Percentiles rank a stretch among this genome's conserved stretches.
Conservation (phyloP, 2,888 invertebrate genomes). For the Aleiodes alternator region DNA sequence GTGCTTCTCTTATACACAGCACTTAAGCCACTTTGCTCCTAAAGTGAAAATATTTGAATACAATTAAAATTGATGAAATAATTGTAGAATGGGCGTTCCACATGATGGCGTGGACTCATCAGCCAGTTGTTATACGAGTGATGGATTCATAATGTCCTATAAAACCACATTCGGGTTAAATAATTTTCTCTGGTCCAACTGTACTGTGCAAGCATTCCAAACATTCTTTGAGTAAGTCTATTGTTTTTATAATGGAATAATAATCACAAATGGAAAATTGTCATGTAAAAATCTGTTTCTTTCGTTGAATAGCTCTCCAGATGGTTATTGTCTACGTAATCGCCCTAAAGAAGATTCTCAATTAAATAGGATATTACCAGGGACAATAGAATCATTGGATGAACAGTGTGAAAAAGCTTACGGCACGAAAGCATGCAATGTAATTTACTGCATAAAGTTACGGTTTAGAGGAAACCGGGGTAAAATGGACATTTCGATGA, state of each 20-base stretch:
- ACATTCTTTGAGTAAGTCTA: conserved; percentile 61
- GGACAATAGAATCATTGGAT: conserved; percentile 88
- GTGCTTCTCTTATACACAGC: no score
- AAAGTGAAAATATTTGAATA: no score
- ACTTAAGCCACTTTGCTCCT: no score
- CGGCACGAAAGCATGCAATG: conserved; percentile 87
- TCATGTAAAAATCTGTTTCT: conserved; percentile 62
- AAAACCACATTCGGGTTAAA: conserved; percentile 55
- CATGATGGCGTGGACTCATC: conserved; percentile 61
- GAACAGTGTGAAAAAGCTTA: conserved; percentile 90
- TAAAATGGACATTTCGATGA: no score
- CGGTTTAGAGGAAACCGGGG: no score
- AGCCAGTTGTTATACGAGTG: conserved; percentile 50
- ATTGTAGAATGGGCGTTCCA: conserved; percentile 63
- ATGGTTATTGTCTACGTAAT: conserved; percentile 90
- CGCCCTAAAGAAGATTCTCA: conserved; percentile 89
- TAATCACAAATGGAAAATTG: not conserved
- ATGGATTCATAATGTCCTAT: conserved; percentile 65
- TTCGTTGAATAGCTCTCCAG: conserved; percentile 79
- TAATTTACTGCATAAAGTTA: conserved; percentile 71
- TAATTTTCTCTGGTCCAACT: conserved; percentile 66
- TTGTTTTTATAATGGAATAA: conserved; percentile 5
- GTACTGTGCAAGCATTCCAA: conserved; percentile 58
- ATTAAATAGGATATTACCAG: conserved; percentile 89
- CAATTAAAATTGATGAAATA: not conserved